Percentiles rank a stretch among this genome's conserved stretches.
These are phyloP conservation scores for Poecilia velifera DNA, from an alignment of 2,797 vertebrate species.

Conservation along the genomic window DNA sequence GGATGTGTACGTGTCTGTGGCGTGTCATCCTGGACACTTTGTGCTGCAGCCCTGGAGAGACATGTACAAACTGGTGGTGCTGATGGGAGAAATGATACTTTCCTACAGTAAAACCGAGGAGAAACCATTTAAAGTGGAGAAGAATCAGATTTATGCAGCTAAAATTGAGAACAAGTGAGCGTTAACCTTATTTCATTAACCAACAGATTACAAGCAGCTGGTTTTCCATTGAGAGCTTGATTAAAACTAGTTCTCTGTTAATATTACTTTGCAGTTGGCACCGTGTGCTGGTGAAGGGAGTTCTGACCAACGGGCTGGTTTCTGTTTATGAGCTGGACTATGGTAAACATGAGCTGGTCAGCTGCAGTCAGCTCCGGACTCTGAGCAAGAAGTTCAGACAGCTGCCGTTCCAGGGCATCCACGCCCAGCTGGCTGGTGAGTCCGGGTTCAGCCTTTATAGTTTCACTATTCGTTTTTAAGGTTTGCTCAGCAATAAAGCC, in stretches of 20 bases:
- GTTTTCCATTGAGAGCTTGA: background rate
- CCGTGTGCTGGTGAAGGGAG: conserved; percentile 90
- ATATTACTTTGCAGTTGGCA: conserved; percentile 83
- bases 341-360: conserved; percentile 91
- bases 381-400: conserved; percentile 87
- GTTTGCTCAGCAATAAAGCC: background rate
- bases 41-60: conserved; percentile 96
- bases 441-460: background rate
- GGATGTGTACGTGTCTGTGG: conserved; percentile 93
- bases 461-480: background rate
- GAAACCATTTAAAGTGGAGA: conserved; percentile 81
- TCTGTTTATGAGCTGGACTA: conserved; percentile 94
- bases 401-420: conserved; percentile 92
- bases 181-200: background rate
- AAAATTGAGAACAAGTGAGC: conserved; percentile 93
- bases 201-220: background rate
- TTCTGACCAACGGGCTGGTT: conserved; percentile 88
- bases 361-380: conserved; percentile 83
- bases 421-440: conserved; percentile 92
- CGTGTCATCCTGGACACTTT: conserved; percentile 97
- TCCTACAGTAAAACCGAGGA: conserved; percentile 90
- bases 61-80: conserved; percentile 91
- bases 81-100: conserved; percentile 97
- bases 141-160: conserved; percentile 92
- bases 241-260: background rate